These are phyloP conservation scores for Cryptocephalus moraei DNA, from an alignment of 2,888 invertebrate species.

Conservation along the genomic window DNA sequence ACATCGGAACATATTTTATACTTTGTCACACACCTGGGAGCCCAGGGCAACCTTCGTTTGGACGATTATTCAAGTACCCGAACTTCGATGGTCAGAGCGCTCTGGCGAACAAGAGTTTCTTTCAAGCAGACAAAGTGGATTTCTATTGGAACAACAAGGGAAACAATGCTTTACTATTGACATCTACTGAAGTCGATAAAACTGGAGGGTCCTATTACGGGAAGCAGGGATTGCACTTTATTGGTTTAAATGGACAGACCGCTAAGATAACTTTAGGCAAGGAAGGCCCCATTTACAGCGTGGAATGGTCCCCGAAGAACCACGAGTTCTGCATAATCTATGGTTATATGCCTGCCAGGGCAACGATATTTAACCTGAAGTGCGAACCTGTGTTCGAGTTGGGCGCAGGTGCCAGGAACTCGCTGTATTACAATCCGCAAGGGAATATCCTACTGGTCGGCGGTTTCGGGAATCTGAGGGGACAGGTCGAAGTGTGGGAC, in stretches of 20 bases:
- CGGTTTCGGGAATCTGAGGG: constrained; percentile 92
- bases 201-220: constrained; percentile 96
- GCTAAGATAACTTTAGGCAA: constrained; percentile 67
- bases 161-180: constrained; percentile 71
- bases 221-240: constrained; percentile 84
- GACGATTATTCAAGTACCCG: constrained; percentile 71
- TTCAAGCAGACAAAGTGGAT: constrained; percentile 79
- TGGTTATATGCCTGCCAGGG: constrained; percentile 90
- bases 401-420: constrained; percentile 82
- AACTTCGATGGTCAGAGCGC: constrained; percentile 62
- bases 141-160: constrained; percentile 90
- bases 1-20: constrained; percentile 49
- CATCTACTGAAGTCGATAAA: constrained; percentile 87
- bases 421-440: constrained; percentile 83
- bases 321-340: constrained; percentile 92
- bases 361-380: constrained; percentile 85
- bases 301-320: constrained; percentile 88
- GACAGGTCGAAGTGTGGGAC: constrained; percentile 90
- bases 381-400: constrained; percentile 90
- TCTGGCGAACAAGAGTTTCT: constrained; percentile 86
- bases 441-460: constrained; percentile 78
- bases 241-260: constrained; percentile 77
- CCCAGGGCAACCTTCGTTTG: constrained; percentile 35
- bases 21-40: constrained; percentile 68
- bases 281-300: constrained; percentile 76